These are phyloP conservation scores for Notodonta ziczac DNA, from an alignment of 2,888 invertebrate genomes.

Conservation along the genomic window DNA sequence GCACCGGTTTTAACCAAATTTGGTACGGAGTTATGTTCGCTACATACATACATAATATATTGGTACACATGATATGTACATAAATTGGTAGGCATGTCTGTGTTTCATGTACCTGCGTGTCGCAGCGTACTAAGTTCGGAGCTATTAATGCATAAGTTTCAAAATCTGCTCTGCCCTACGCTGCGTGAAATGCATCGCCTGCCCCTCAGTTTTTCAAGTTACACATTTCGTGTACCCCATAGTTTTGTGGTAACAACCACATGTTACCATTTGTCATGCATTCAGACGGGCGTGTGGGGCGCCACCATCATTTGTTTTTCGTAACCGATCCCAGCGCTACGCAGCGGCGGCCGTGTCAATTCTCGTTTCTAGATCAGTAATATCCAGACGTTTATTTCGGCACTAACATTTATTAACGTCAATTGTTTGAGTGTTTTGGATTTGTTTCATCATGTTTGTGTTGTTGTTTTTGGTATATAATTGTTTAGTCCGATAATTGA, in stretches of 20 bases:
- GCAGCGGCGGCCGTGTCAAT: conserved; percentile 4
- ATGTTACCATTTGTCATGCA: conserved; percentile 37
- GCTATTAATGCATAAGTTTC: too few species aligned
- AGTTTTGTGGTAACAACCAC: conserved; percentile 17
- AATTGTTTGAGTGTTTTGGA: neutral
- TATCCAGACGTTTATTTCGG: neutral
- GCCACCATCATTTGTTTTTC: conserved; percentile 40
- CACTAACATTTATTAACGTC: conserved; percentile 3
- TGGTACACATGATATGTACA: too few species aligned
- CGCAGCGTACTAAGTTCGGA: too few species aligned
- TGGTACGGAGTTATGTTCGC: too few species aligned
- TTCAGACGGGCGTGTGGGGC: conserved; percentile 34
- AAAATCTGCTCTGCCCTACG: too few species aligned
- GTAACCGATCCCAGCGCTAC: conserved; percentile 12
- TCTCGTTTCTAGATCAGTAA: neutral
- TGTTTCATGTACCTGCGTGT: too few species aligned
- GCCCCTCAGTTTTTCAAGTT: too few species aligned
- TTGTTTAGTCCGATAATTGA: neutral
- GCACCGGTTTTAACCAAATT: too few species aligned
- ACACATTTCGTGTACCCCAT: conserved; percentile 10
- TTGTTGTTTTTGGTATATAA: neutral
- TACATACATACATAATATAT: too few species aligned
- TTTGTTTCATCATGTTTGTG: neutral
- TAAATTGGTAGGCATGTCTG: too few species aligned
- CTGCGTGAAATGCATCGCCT: too few species aligned